phyloP scores from a whole-genome alignment of 2,888 invertebrate species.

The Drymonia ruficornis region DNA sequence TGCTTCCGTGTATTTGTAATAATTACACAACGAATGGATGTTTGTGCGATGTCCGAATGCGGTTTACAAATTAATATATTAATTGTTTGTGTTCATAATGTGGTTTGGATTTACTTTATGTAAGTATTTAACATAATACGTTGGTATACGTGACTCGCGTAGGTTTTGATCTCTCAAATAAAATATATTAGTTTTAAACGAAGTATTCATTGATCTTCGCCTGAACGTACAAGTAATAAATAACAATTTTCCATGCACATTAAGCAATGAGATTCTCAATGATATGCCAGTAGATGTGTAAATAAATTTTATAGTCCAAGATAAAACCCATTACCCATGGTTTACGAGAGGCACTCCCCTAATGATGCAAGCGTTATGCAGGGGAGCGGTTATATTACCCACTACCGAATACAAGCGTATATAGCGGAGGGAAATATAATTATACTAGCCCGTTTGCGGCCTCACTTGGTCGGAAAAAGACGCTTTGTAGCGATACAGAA shows the following conservation, averaged over 20 bases:
- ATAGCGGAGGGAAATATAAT: not conserved
- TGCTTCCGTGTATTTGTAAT: too few species aligned
- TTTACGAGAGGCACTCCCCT: constrained; percentile 79
- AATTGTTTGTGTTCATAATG: too few species aligned
- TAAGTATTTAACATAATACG: too few species aligned
- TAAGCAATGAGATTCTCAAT: constrained; percentile 58
- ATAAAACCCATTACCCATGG: constrained; percentile 77
- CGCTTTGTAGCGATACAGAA: too few species aligned
- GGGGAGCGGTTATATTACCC: constrained; percentile 43
- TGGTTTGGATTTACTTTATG: too few species aligned
- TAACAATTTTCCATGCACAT: constrained; percentile 51
- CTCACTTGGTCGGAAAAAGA: not conserved
- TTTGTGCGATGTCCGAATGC: too few species aligned
- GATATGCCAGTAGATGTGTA: constrained; percentile 69
- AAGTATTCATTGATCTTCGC: too few species aligned
- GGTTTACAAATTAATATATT: too few species aligned
- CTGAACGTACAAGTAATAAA: constrained; percentile 18
- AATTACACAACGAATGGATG: too few species aligned
- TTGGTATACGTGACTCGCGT: too few species aligned
- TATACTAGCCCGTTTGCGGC: not conserved
- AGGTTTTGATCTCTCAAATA: too few species aligned
- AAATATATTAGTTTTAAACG: too few species aligned
- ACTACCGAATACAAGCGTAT: not conserved
- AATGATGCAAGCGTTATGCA: constrained; percentile 69
- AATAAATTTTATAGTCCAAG: constrained; percentile 79